These are phyloP conservation scores for Siderastrea radians DNA, from an alignment of 92 coral and sea anemone genomes.

Conservation along the genomic window DNA sequence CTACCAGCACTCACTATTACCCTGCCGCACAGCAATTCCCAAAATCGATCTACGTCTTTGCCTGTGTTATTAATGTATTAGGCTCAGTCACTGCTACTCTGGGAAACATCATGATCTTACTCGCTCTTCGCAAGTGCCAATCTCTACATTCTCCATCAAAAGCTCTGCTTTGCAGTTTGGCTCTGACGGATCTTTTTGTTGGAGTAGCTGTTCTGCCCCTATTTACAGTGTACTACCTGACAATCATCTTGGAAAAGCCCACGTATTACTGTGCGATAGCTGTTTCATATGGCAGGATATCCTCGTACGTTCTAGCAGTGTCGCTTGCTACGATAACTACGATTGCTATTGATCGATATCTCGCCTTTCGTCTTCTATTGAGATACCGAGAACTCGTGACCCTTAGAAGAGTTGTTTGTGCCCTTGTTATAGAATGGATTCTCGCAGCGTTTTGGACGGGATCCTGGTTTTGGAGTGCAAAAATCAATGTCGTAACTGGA, in stretches of 20 bases:
- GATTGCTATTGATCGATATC: constrained; percentile 6
- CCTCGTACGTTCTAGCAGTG: not conserved
- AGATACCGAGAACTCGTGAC: not conserved
- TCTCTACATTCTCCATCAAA: constrained; percentile 21
- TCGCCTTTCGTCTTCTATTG: not conserved
- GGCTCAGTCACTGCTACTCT: not conserved
- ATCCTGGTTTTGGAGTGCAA: not conserved
- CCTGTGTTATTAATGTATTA: not conserved
- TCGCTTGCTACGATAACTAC: not conserved
- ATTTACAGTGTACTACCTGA: not conserved
- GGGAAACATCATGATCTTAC: not conserved
- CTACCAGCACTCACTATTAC: not conserved
- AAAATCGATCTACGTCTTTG: constrained; percentile 11
- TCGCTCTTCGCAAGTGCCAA: constrained; percentile 28
- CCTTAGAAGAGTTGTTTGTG: not conserved
- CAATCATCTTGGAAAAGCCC: constrained; percentile 2
- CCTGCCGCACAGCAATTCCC: constrained; percentile 3
- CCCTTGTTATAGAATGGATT: not conserved
- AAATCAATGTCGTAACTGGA: not conserved
- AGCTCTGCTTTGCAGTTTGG: constrained; percentile 5
- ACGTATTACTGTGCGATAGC: not conserved
- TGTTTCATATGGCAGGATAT: not conserved
- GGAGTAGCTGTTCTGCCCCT: not conserved
- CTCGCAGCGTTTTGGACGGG: not conserved
- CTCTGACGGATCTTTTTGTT: constrained; percentile 10